Base-by-base conservation (phyloP, 2,888 invertebrate species). In the Embidobia sp. region DNA sequence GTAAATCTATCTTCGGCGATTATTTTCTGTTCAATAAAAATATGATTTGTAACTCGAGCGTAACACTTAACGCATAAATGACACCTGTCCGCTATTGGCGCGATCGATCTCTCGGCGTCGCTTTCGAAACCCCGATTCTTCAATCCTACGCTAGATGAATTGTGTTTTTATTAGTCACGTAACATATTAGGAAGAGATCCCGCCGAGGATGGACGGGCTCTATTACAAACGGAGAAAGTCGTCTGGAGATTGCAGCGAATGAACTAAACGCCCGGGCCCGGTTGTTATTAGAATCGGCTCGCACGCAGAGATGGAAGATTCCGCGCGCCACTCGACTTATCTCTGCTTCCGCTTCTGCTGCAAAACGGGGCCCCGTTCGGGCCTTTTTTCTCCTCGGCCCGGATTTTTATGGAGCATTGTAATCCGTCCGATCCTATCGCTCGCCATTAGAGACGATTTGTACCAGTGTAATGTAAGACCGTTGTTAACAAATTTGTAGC, bases 141-240 rank as follows among this genome's bases (percentile, higher is more conserved):
- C 10, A 6, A 27, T 16, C 31, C 33, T 16, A 55, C 37, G 55
- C 19, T 46, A 33, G 15, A 55, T 55, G 46, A 37, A 53, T 74
- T 46, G 48, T 61, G 67, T 63, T 69, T 74, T 67, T 61, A 63
- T 67, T 69, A 51, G 61, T 63, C 67, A 75, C 67, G 75, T 67
- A 75, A 67, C 55, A 40, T 31, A 61, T 73, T 77, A 57, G 44
- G 72, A 66, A 72, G 57, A 76, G 59, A 70, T 70, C 53, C 51
- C 31, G 49, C 10, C 26, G 66, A 77, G 72, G 70, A 77, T 77
- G 51, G 42, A 77, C 61, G 55, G 74, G 75, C 79, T 81, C 79
- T 77, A 82, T 83, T 81, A 80, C 80, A 79, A 80, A 75, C 63
- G 73, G 82, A 83, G 84, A 84, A 84, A 84, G 84, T 74, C 72